Evolutionary conservation across 2,797 vertebrate species (phyloP), one percentile per base, ranked within the genome.

Genomic region (Anniella stebbinsi): DNA sequence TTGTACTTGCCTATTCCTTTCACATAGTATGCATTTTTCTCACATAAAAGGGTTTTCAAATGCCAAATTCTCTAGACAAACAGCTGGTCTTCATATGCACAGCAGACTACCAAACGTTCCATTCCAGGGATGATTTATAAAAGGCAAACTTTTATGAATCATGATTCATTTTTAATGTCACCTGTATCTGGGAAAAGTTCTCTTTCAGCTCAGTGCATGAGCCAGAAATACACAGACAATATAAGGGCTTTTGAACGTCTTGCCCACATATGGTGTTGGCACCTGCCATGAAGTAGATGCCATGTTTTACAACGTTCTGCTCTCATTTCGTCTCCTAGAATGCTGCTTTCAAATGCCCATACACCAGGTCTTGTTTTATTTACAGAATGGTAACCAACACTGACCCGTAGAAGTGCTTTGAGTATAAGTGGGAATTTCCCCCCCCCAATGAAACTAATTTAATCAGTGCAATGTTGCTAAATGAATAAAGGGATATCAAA

Each of bases 71-170:
- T 92, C 81, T 87, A 85, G 63, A 84, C 91, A 92, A 91, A 72
- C 92, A 95, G 93, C 94, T 94, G 94, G 41, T 75, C 76, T 66
- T 90, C 89, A 81, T 51, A 90, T 92, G 87, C 89, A 87, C 94
- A 93, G 88, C 84, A 92, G 92, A 92, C 92, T 86, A 41, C 90
- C 94, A 91, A 93, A 90, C 80, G n/a, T 60, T 93, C 15, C 0
- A 23, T 88, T 91, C 70, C 48, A 63, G 60, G 21, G 89, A n/a
- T 92, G 94, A 95, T 94, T 95, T 94, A 95, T 96, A 93, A 93
- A 94, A 88, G 36, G 54, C 87, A 41, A 45, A 66, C 69, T 63
- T 36, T 83, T 67, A 66, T 81, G 67, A 45, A n/a, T n/a, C 38
- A 60, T 0, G 0, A 21, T 60, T 36, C 51, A 23, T 85, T 81